A percentile compares a stretch with the other conserved stretches of the same genome.
Conservation (phyloP, 1,140 invertebrate species). For the Hypsibius dujardini region DNA sequence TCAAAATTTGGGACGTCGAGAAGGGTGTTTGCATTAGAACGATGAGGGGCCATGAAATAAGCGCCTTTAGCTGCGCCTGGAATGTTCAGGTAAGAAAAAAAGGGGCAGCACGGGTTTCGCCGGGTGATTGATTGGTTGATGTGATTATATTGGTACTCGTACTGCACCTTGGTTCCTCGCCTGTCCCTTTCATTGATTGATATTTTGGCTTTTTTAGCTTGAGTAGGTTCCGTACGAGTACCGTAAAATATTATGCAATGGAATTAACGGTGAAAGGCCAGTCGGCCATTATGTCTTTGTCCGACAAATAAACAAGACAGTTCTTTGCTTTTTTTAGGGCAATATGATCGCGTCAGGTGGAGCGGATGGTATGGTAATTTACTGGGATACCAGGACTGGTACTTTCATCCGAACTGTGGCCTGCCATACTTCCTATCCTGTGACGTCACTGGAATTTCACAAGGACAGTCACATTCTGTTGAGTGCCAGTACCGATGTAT, state of each 20-base stretch:
- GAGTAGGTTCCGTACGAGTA: not conserved
- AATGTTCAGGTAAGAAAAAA: not conserved
- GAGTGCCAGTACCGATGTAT: not conserved
- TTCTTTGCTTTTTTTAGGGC: not conserved
- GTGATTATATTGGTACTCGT: no score
- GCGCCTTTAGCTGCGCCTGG: not conserved
- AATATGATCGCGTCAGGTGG: not conserved
- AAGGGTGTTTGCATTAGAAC: not conserved
- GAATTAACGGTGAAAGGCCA: not conserved
- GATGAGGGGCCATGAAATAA: not conserved
- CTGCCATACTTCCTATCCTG: no score
- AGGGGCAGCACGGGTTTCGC: not conserved
- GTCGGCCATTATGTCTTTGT: no score
- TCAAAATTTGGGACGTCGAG: not conserved
- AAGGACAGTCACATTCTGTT: no score
- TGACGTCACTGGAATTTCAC: no score
- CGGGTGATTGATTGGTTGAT: not conserved
- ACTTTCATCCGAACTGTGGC: not conserved
- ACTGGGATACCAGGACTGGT: not conserved
- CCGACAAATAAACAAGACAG: not conserved
- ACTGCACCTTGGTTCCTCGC: no score
- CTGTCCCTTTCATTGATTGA: not conserved
- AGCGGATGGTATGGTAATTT: constrained; percentile 5
- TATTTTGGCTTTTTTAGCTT: not conserved
- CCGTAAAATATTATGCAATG: constrained; percentile 1